phyloP scores from a whole-genome alignment of 2,797 vertebrate genomes.

The Onychomys torridus region DNA sequence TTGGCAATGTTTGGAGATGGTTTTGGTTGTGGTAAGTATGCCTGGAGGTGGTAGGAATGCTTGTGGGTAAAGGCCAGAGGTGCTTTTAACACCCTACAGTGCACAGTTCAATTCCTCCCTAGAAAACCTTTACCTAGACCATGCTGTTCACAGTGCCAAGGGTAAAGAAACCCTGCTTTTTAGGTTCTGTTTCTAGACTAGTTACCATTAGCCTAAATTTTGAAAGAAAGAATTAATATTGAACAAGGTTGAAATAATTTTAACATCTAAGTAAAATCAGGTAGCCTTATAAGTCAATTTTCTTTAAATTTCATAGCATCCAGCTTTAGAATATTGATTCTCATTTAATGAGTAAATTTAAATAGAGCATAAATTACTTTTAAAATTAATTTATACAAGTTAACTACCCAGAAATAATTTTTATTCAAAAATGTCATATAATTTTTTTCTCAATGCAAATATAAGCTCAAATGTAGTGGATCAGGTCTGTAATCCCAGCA shows the following conservation, averaged over 20 bases:
- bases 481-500: neutral
- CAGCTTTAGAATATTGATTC: constrained; percentile 53
- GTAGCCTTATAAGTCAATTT: neutral
- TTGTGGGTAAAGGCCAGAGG: neutral
- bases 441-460: constrained; percentile 41
- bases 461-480: neutral
- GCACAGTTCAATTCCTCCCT: neutral
- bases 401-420: constrained; percentile 50
- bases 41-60: neutral
- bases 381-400: constrained; percentile 22
- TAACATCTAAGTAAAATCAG: constrained; percentile 41
- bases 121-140: neutral
- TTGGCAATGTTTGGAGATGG: neutral
- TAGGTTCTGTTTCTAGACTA: constrained; percentile 20
- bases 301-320: constrained; percentile 27
- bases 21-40: neutral
- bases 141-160: neutral
- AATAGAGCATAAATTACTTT: constrained; percentile 41
- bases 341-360: constrained; percentile 52
- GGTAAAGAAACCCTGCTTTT: neutral
- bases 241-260: constrained; percentile 58
- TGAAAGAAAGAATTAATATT: constrained; percentile 37
- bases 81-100: neutral
- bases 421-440: constrained; percentile 38
- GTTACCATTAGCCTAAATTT: constrained; percentile 14